phyloP scores from a whole-genome alignment of 1,140 invertebrate genomes.

The Dreissena polymorpha region DNA sequence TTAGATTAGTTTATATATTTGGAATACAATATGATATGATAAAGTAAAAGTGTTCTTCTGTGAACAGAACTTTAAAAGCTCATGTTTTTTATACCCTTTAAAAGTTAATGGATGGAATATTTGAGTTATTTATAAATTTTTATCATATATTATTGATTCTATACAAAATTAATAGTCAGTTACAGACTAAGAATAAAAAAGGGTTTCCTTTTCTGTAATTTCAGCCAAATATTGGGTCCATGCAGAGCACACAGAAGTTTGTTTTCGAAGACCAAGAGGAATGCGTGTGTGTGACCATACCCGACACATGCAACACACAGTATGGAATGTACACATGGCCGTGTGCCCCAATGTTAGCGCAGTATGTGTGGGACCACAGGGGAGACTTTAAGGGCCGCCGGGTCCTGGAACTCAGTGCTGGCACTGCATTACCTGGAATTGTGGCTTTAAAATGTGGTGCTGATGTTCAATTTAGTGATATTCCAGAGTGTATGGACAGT shows the following conservation, averaged over 20 bases:
- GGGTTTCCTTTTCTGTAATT: too few species aligned
- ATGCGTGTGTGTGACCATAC: slow-evolving; percentile 23
- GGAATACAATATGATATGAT: too few species aligned
- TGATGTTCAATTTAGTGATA: slow-evolving; percentile 88
- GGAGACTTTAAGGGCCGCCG: slow-evolving; percentile 83
- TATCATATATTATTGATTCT: too few species aligned
- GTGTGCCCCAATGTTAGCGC: slow-evolving; percentile 92
- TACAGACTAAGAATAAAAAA: too few species aligned
- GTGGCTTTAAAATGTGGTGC: slow-evolving; percentile 95
- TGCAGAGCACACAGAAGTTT: background rate
- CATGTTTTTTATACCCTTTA: too few species aligned
- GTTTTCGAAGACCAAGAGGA: background rate
- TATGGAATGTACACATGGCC: slow-evolving; percentile 98
- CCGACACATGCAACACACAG: slow-evolving; percentile 82
- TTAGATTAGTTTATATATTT: too few species aligned
- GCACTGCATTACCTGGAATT: slow-evolving; percentile 93
- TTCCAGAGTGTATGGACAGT: slow-evolving; percentile 87
- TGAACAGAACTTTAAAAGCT: too few species aligned
- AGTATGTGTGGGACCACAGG: slow-evolving; percentile 92
- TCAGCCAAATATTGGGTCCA: too few species aligned
- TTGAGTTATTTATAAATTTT: too few species aligned
- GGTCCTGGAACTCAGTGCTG: slow-evolving; percentile 86
- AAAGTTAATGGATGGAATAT: too few species aligned
- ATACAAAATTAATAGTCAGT: too few species aligned
- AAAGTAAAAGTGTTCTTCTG: too few species aligned